Conservation (phyloP, 2,113 vertebrate species). For the Muntiacus muntjak region DNA sequence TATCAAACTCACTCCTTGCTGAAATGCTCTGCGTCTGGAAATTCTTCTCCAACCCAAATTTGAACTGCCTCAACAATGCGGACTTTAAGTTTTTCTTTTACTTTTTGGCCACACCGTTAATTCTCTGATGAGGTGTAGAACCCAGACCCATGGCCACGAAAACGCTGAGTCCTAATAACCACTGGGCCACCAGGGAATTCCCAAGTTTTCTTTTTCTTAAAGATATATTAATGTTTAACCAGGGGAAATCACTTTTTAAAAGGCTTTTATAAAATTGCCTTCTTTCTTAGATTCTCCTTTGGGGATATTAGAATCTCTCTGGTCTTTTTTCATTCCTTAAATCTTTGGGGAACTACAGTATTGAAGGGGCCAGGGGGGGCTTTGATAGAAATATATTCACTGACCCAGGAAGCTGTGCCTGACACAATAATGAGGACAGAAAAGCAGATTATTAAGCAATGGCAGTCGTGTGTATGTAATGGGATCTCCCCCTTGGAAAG, state of each 20-base stretch:
- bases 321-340: background rate
- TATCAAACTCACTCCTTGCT: background rate
- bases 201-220: background rate
- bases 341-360: background rate
- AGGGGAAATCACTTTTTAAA: background rate
- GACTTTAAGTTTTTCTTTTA: background rate
- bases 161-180: background rate
- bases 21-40: background rate
- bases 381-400: background rate
- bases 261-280: slow-evolving; percentile 1
- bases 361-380: background rate
- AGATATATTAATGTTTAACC: background rate
- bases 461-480: background rate
- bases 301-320: background rate
- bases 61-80: background rate
- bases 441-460: background rate
- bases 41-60: background rate
- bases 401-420: background rate
- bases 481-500: background rate
- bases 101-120: background rate
- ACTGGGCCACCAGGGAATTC: background rate
- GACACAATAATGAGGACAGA: background rate
- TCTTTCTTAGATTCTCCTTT: background rate
- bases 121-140: background rate
- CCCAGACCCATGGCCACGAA: background rate